Evolutionary conservation across 2,888 invertebrate genomes (phyloP).

Genomic region (Drosophila mettleri): DNA sequence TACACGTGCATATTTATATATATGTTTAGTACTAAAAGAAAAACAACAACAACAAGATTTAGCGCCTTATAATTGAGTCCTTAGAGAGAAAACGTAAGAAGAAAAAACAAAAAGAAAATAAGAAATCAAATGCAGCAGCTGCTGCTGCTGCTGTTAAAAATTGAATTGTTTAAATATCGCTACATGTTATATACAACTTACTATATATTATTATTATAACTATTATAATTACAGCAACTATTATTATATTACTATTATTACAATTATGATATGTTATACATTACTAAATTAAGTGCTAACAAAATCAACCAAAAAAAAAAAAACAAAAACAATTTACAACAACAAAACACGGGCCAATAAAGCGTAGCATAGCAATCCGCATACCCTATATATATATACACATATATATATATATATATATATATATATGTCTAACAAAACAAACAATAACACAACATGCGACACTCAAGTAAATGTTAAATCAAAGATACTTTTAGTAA

Average conservation of each 20-base stretch:
- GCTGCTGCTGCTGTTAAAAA: no score
- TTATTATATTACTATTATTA: conserved; percentile 37
- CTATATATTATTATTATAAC: conserved; percentile 34
- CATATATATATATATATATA: background rate
- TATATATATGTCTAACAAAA: background rate
- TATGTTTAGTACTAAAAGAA: conserved; percentile 17
- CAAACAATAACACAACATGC: conserved; percentile 39
- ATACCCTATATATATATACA: conserved; percentile 22
- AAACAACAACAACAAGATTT: conserved; percentile 42
- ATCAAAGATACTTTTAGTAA: conserved; percentile 70
- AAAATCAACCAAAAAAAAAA: conserved; percentile 49
- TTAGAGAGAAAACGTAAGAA: conserved; percentile 50
- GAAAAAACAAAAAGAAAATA: conserved; percentile 4
- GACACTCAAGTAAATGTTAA: conserved; percentile 74
- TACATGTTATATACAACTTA: conserved; percentile 50
- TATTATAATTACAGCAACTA: conserved; percentile 31
- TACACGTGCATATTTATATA: conserved; percentile 12
- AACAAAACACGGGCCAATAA: conserved; percentile 59
- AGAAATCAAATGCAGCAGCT: no score
- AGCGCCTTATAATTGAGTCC: conserved; percentile 75
- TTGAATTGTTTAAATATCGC: conserved; percentile 52
- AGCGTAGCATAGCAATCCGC: conserved; percentile 62
- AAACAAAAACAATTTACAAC: conserved; percentile 27
- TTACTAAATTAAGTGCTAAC: conserved; percentile 56
- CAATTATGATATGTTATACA: conserved; percentile 58